Evolutionary conservation across 2,888 invertebrate species (phyloP).

Genomic region (Beris morrisii): DNA sequence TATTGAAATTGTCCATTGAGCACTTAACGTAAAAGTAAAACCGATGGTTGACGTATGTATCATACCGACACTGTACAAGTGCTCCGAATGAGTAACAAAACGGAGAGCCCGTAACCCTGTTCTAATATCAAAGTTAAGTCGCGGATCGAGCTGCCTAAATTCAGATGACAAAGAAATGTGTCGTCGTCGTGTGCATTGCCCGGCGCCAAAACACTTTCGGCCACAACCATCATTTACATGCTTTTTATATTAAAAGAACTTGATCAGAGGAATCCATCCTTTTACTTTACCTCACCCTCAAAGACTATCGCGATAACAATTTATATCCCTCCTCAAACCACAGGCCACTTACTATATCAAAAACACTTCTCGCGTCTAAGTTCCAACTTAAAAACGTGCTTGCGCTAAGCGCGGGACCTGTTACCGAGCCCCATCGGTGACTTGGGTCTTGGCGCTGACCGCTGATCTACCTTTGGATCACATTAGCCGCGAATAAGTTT

Average conservation of each 20-base stretch:
- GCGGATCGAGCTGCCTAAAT: slow-evolving; percentile 12
- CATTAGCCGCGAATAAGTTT: slow-evolving; percentile 33
- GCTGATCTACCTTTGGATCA: slow-evolving; percentile 19
- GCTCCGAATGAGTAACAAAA: not conserved
- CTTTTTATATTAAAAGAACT: slow-evolving; percentile 41
- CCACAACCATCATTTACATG: slow-evolving; percentile 44
- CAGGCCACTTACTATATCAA: slow-evolving; percentile 17
- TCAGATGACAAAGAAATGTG: slow-evolving; percentile 36
- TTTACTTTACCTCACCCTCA: not conserved
- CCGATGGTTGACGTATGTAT: not conserved
- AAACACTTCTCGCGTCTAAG: slow-evolving; percentile 21
- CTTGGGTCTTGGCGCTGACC: too few species aligned
- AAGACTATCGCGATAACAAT: slow-evolving; percentile 6
- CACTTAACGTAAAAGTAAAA: slow-evolving; percentile 16
- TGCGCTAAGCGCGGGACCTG: not conserved
- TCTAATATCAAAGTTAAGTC: not conserved
- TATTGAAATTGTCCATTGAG: not conserved
- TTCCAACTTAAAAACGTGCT: not conserved
- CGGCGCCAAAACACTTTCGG: slow-evolving; percentile 46
- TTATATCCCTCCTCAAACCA: slow-evolving; percentile 6
- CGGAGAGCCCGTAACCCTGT: slow-evolving; percentile 19
- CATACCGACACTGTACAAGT: not conserved
- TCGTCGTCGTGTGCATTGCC: slow-evolving; percentile 37
- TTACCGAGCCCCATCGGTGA: slow-evolving; percentile 5
- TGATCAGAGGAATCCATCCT: slow-evolving; percentile 17